Percentiles rank a stretch among this genome's conserved stretches.
Evolutionary conservation across 2,113 vertebrate species (phyloP).

Genomic region (Zapornia atra): DNA sequence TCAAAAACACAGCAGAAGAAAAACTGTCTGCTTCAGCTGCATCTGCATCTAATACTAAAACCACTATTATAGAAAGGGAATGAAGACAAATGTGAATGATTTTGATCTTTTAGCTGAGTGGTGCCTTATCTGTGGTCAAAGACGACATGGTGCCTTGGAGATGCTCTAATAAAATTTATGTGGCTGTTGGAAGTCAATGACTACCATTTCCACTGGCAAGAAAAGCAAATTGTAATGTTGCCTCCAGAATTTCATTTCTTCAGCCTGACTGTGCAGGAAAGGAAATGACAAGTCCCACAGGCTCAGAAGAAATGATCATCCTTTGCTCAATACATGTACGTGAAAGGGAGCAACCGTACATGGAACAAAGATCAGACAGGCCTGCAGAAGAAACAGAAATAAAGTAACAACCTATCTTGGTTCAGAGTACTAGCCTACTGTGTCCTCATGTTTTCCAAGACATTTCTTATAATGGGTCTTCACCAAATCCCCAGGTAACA

Average conservation of each 20-base stretch:
- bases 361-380: neutral
- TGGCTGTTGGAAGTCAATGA: neutral
- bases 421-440: neutral
- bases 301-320: neutral
- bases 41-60: neutral
- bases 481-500: neutral
- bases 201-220: neutral
- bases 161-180: neutral
- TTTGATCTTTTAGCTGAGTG: neutral
- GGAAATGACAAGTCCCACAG: neutral
- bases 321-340: accelerated
- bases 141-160: neutral
- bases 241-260: neutral
- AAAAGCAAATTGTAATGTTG: accelerated
- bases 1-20: neutral
- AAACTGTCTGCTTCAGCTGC: neutral
- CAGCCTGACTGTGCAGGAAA: neutral
- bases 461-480: neutral
- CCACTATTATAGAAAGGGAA: neutral
- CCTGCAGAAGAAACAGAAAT: neutral
- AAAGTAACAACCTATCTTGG: neutral
- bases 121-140: neutral
- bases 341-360: accelerated
- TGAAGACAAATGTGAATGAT: neutral
- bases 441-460: neutral